Conservation (phyloP, 2,797 vertebrate genomes). For the Poeciliopsis presidionis region DNA sequence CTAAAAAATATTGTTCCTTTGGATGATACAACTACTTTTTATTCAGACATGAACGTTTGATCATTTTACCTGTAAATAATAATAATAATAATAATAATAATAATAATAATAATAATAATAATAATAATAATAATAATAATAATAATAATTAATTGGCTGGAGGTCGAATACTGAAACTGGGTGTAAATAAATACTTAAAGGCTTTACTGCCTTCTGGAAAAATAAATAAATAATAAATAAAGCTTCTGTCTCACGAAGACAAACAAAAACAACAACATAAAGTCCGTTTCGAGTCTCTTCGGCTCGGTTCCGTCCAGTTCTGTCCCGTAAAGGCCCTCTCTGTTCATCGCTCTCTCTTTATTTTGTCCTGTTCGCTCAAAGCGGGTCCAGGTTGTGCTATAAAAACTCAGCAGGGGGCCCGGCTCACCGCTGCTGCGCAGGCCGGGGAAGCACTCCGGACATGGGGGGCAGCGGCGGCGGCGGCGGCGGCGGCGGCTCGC, state of each 20-base stretch:
- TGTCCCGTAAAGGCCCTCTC: conserved; percentile 42
- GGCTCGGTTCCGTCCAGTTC: conserved; percentile 45
- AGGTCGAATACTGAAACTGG: conserved; percentile 57
- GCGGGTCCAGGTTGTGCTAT: conserved; percentile 44
- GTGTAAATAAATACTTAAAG: conserved; percentile 76
- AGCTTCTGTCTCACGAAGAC: conserved; percentile 45
- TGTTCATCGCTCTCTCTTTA: conserved; percentile 28
- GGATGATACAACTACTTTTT: conserved; percentile 32
- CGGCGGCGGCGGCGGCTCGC: conserved; percentile 86
- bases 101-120: conserved; percentile 55
- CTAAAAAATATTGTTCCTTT: conserved; percentile 41
- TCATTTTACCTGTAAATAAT: conserved; percentile 5
- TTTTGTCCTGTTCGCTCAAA: conserved; percentile 29
- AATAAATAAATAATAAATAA: conserved; percentile 82
- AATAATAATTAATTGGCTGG: conserved; percentile 52
- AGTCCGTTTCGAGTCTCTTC: conserved; percentile 51
- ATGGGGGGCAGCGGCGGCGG: conserved; percentile 90
- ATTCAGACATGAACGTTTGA: conserved; percentile 29
- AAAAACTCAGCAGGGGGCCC: conserved; percentile 20
- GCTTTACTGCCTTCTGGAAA: conserved; percentile 63
- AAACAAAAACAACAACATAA: conserved; percentile 39
- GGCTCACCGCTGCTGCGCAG: conserved; percentile 91
- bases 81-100: conserved; percentile 54
- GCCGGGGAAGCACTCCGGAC: conserved; percentile 89
- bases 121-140: too few species aligned